Percentiles rank a stretch among this genome's conserved stretches.
Conservation (phyloP, 2,113 vertebrate genomes). For the Microcebus jonahi region DNA sequence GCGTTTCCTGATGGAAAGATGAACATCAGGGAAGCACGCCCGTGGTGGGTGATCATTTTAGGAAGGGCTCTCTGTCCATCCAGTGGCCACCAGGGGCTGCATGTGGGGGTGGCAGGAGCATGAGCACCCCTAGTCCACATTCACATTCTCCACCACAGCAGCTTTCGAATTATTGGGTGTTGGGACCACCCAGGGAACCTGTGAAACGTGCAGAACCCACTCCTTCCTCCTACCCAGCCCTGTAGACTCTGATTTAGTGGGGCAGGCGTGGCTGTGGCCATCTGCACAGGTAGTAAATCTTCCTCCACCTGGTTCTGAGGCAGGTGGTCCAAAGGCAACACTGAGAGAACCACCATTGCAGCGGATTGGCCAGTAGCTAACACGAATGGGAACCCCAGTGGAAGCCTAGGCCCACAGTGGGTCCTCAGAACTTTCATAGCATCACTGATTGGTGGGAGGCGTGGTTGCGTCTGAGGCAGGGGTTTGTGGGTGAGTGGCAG, state of each 20-base stretch:
- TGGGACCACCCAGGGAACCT: not conserved
- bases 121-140: not conserved
- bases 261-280: not conserved
- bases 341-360: not conserved
- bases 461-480: not conserved
- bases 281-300: not conserved
- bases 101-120: not conserved
- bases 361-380: not conserved
- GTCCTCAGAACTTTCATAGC: not conserved
- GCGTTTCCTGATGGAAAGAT: constrained; percentile 26
- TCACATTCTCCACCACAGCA: not conserved
- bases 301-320: not conserved
- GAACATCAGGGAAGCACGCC: not conserved
- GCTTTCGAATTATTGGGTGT: not conserved
- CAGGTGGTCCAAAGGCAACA: not conserved
- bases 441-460: not conserved
- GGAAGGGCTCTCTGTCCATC: not conserved
- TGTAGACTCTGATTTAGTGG: not conserved
- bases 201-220: not conserved
- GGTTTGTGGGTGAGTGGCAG: not conserved
- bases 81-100: not conserved
- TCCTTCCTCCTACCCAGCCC: not conserved
- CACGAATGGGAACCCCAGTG: not conserved
- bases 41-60: not conserved
- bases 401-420: not conserved